A percentile compares a stretch with the other conserved stretches of the same genome.
These are phyloP conservation scores for Bruchidius siliquastri DNA, from an alignment of 2,888 invertebrate genomes.

Conservation along the genomic window DNA sequence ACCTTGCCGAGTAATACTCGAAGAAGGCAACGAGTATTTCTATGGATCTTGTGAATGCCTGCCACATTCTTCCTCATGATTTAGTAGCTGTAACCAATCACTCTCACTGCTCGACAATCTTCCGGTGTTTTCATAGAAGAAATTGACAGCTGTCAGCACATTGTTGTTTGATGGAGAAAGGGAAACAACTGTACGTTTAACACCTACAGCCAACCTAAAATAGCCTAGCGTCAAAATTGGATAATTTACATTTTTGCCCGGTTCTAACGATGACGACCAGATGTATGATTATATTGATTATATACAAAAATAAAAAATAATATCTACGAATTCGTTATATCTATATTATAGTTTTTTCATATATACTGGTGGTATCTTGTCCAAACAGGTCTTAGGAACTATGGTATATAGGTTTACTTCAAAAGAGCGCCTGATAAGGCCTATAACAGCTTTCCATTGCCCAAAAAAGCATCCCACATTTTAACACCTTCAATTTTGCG, in stretches of 20 bases:
- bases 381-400: too few species aligned
- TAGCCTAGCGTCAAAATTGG: neutral
- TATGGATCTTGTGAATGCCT: constrained; percentile 73
- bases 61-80: constrained; percentile 60
- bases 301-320: too few species aligned
- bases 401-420: too few species aligned
- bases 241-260: neutral
- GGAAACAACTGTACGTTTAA: neutral
- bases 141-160: neutral
- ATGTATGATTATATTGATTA: too few species aligned
- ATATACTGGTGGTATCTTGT: too few species aligned
- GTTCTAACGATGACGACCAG: neutral
- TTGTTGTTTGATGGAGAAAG: neutral
- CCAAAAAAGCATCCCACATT: too few species aligned
- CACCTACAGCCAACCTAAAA: neutral
- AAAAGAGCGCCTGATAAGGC: too few species aligned
- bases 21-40: constrained; percentile 79
- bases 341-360: too few species aligned
- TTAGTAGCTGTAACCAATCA: constrained; percentile 8
- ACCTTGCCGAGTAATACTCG: constrained; percentile 77
- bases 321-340: too few species aligned
- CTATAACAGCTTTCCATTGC: too few species aligned
- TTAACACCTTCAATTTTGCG: too few species aligned
- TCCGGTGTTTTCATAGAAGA: neutral
- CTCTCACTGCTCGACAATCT: neutral